Evolutionary conservation across 2,797 vertebrate genomes (phyloP).

Genomic region (Protonibea diacanthus): DNA sequence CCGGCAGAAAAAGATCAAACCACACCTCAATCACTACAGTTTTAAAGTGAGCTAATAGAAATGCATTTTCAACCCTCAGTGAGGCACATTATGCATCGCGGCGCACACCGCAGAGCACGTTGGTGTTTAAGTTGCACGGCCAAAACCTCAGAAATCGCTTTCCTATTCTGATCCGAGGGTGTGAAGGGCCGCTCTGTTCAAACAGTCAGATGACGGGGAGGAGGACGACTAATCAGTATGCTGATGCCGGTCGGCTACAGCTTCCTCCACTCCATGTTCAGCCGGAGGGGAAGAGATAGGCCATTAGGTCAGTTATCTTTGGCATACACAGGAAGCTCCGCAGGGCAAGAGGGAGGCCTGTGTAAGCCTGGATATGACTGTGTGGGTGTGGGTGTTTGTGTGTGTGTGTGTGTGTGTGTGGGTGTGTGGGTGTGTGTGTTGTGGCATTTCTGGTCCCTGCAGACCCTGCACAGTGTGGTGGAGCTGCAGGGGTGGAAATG

Average conservation of each 20-base stretch:
- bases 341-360: slow-evolving; percentile 65
- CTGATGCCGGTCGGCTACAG: slow-evolving; percentile 62
- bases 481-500: slow-evolving; percentile 67
- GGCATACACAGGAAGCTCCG: slow-evolving; percentile 79
- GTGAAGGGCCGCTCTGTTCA: slow-evolving; percentile 66
- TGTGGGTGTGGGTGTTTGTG: slow-evolving; percentile 25
- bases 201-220: slow-evolving; percentile 47
- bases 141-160: slow-evolving; percentile 27
- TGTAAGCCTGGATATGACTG: slow-evolving; percentile 53
- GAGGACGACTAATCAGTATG: slow-evolving; percentile 75
- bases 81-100: background rate
- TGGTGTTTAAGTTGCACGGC: slow-evolving; percentile 13
- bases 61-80: background rate
- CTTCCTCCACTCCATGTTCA: slow-evolving; percentile 62
- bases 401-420: slow-evolving; percentile 9
- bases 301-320: slow-evolving; percentile 83
- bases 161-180: slow-evolving; percentile 32
- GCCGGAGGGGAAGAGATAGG: slow-evolving; percentile 73
- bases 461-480: slow-evolving; percentile 66
- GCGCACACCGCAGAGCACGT: background rate
- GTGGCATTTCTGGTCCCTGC: slow-evolving; percentile 72
- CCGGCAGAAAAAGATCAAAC: background rate
- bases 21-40: slow-evolving; percentile 17
- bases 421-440: slow-evolving; percentile 1
- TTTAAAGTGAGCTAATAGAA: slow-evolving; percentile 31